These are phyloP conservation scores for Leptosomus discolor DNA, from an alignment of 2,113 vertebrate genomes.

Conservation along the genomic window DNA sequence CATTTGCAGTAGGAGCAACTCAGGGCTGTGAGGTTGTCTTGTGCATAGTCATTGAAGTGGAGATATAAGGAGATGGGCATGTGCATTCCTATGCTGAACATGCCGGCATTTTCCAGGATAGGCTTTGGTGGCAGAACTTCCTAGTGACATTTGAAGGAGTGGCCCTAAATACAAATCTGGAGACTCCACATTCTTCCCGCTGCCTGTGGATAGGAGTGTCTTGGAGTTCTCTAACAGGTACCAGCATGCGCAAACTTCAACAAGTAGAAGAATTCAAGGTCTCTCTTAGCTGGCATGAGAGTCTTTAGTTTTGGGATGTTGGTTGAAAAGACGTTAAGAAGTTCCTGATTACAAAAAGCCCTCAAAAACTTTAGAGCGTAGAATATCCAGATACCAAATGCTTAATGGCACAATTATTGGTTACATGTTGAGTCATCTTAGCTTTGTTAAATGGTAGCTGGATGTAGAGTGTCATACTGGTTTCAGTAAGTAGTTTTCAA, in stretches of 20 bases:
- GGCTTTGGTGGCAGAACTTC: background rate
- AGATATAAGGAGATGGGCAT: fast-evolving
- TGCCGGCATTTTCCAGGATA: background rate
- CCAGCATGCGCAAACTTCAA: background rate
- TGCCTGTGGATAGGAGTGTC: background rate
- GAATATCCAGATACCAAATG: background rate
- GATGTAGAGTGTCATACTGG: background rate
- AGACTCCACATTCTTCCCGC: background rate
- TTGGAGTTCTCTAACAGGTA: background rate
- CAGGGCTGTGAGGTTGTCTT: background rate
- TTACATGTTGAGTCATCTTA: background rate
- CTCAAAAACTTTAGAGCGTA: background rate
- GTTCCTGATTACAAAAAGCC: background rate
- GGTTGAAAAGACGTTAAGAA: background rate
- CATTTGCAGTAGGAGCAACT: background rate
- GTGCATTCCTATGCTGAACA: background rate
- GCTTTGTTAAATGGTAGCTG: fast-evolving
- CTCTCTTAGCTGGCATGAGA: background rate
- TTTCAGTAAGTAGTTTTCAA: background rate
- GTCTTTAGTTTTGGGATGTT: background rate
- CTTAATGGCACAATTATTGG: background rate
- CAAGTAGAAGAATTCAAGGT: background rate
- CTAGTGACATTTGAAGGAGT: background rate
- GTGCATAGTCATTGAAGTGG: background rate
- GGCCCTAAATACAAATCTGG: background rate